Conservation (phyloP, 2,888 invertebrate species). For the Lordiphosa fenestrarum region DNA sequence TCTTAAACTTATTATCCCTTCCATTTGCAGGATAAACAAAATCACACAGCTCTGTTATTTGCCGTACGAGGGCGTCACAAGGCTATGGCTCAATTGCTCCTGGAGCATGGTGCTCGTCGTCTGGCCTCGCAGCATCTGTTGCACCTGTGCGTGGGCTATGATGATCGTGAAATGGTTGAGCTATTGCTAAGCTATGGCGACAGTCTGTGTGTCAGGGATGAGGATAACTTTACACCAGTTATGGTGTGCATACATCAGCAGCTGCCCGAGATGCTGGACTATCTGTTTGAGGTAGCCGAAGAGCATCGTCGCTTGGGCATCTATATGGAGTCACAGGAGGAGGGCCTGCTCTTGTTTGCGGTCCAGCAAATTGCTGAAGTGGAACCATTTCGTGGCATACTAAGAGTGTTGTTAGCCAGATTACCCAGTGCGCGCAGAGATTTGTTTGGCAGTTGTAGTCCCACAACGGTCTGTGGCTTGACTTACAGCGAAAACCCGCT, state of each 20-base stretch:
- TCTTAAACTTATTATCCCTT: too few species aligned
- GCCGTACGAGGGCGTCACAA: slow-evolving; percentile 72
- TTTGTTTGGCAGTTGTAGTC: slow-evolving; percentile 81
- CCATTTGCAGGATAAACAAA: slow-evolving; percentile 82
- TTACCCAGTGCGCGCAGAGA: slow-evolving; percentile 79
- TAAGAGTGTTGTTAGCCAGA: slow-evolving; percentile 79
- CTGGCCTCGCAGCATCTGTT: slow-evolving; percentile 86
- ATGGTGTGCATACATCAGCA: slow-evolving; percentile 87
- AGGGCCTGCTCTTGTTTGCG: slow-evolving; percentile 72
- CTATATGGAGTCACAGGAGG: slow-evolving; percentile 62
- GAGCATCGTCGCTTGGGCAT: slow-evolving; percentile 44
- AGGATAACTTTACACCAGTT: slow-evolving; percentile 85
- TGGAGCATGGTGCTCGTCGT: slow-evolving; percentile 85
- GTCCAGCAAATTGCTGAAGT: slow-evolving; percentile 72
- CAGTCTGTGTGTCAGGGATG: slow-evolving; percentile 69
- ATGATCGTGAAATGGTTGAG: slow-evolving; percentile 81
- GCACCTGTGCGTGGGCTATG: slow-evolving; percentile 85
- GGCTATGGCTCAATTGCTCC: slow-evolving; percentile 77
- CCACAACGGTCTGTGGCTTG: slow-evolving; percentile 46
- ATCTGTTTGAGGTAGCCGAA: slow-evolving; percentile 81
- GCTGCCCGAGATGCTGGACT: slow-evolving; percentile 82
- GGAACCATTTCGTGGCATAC: slow-evolving; percentile 58
- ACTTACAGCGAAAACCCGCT: slow-evolving; percentile 85
- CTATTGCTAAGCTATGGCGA: slow-evolving; percentile 74
- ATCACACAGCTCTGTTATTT: slow-evolving; percentile 75